Conservation (phyloP, 2,797 vertebrate genomes). For the Fistularia tabacaria region DNA sequence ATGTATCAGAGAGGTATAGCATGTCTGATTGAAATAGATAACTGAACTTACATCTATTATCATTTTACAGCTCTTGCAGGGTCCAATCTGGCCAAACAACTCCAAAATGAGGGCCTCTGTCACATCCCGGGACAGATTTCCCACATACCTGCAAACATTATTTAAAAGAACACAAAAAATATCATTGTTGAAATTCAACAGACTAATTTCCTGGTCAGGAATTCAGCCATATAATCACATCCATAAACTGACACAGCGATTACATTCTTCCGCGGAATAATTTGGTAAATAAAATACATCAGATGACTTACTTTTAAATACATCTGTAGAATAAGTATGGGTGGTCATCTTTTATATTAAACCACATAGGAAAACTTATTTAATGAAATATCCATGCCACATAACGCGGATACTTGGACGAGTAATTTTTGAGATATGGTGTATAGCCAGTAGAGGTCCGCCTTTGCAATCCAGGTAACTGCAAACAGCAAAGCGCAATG, state of each 20-base stretch:
- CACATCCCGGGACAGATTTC: slow-evolving; percentile 92
- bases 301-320: too few relatives aligned
- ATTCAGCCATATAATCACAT: too few relatives aligned
- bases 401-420: background rate
- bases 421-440: background rate
- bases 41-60: slow-evolving; percentile 88
- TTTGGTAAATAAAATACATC: too few relatives aligned
- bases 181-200: too few relatives aligned
- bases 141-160: slow-evolving; percentile 81
- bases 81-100: slow-evolving; percentile 92
- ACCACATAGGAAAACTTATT: too few relatives aligned
- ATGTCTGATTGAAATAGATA: slow-evolving; percentile 11
- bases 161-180: background rate
- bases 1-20: too few relatives aligned
- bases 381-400: too few relatives aligned
- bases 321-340: too few relatives aligned
- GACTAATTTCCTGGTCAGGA: too few relatives aligned
- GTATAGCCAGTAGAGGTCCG: background rate
- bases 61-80: slow-evolving; percentile 98
- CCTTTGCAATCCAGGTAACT: background rate
- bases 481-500: background rate
- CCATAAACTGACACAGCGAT: too few relatives aligned
- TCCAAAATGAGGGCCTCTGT: slow-evolving; percentile 93
- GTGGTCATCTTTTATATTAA: too few relatives aligned
- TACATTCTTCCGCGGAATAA: too few relatives aligned